Percentiles rank a stretch among this genome's conserved stretches.
Evolutionary conservation across 1,140 invertebrate species (phyloP).

Genomic region (Probaryconus sp.): DNA sequence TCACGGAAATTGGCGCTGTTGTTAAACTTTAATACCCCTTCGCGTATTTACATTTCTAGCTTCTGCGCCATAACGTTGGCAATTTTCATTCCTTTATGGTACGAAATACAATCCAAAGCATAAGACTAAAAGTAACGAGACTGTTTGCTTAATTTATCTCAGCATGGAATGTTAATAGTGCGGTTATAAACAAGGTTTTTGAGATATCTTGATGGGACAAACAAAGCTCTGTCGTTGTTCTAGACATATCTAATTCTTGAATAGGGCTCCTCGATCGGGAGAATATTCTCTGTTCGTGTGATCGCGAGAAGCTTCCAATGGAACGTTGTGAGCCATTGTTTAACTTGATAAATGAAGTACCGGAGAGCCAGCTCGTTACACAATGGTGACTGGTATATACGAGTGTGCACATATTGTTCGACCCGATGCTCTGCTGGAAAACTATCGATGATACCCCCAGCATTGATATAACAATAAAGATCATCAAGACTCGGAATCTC

Average conservation of each 20-base stretch:
- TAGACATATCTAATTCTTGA: conserved; percentile 53
- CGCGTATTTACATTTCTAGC: no score
- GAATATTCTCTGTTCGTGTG: conserved; percentile 49
- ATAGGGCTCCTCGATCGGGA: conserved; percentile 41
- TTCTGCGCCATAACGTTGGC: no score
- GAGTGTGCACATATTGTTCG: conserved; percentile 63
- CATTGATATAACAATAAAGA: conserved; percentile 29
- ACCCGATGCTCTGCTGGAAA: conserved; percentile 37
- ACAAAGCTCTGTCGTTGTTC: conserved; percentile 29
- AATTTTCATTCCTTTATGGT: background rate
- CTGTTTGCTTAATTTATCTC: conserved; percentile 14
- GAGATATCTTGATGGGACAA: conserved; percentile 39
- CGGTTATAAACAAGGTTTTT: conserved; percentile 37
- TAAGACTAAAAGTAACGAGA: background rate
- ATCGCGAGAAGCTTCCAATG: conserved; percentile 36
- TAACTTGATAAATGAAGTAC: conserved; percentile 75
- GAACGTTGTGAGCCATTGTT: conserved; percentile 66
- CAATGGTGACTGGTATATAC: conserved; percentile 60
- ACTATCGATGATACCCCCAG: conserved; percentile 25
- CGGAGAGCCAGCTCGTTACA: conserved; percentile 61
- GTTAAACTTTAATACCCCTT: no score
- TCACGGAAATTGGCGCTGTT: conserved; percentile 11
- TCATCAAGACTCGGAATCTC: background rate
- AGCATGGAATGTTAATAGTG: conserved; percentile 1
- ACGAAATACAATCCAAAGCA: no score